A percentile compares a stretch with the other conserved stretches of the same genome.
Evolutionary conservation across 2,888 invertebrate genomes (phyloP).

Genomic region (Dryadula phaetusa): DNA sequence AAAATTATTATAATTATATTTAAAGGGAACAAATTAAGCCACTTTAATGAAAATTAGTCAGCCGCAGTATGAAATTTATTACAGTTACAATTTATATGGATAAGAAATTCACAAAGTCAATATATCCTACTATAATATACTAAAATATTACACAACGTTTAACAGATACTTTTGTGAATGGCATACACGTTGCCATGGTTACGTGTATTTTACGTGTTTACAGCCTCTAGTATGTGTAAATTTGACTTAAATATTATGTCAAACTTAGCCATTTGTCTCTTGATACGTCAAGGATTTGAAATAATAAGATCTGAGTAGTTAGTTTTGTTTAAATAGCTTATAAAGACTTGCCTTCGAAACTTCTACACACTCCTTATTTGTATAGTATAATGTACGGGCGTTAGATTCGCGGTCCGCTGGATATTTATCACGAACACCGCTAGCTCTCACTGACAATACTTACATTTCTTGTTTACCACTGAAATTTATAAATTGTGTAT

Average conservation of each 20-base stretch:
- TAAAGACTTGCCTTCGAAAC: constrained; percentile 16
- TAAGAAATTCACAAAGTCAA: no score
- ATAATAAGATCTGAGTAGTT: constrained; percentile 11
- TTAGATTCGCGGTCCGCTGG: constrained; percentile 12
- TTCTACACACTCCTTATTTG: constrained; percentile 22
- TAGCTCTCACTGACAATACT: not conserved
- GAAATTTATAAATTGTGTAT: not conserved
- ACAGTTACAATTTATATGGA: no score
- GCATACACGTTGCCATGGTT: no score
- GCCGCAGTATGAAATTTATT: no score
- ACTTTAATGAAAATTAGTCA: no score
- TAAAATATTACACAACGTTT: no score
- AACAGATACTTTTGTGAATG: no score
- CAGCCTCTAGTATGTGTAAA: no score
- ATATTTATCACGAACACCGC: not conserved
- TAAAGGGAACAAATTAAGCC: no score
- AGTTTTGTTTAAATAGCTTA: constrained; percentile 23
- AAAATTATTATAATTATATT: no score
- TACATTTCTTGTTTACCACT: not conserved
- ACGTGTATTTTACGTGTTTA: no score
- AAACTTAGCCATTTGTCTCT: not conserved
- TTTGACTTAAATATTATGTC: not conserved
- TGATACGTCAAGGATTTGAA: constrained; percentile 6
- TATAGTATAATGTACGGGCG: constrained; percentile 14
- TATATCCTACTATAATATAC: no score